phyloP scores from a whole-genome alignment of 2,113 vertebrate genomes.

The Mobula hypostoma region DNA sequence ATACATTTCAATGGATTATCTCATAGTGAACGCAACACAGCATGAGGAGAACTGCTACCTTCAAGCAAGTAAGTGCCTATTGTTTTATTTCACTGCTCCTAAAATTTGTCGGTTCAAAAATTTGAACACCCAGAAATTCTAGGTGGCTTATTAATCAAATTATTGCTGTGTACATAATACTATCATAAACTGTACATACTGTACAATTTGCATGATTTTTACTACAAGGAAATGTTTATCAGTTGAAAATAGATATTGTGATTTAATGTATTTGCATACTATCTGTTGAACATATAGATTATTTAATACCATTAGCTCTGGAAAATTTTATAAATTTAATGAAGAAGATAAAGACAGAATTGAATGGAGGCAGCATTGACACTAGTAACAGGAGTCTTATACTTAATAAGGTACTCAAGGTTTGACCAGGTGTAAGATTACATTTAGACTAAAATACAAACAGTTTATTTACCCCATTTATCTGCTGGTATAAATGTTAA shows the following conservation, averaged over 20 bases:
- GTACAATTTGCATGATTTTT: background rate
- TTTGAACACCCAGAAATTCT: background rate
- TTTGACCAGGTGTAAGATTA: background rate
- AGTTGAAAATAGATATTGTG: too few relatives aligned
- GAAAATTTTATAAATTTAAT: background rate
- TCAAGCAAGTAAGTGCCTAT: slow-evolving; percentile 16
- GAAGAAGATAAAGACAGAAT: too few relatives aligned
- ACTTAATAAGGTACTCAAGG: background rate
- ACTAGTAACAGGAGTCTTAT: background rate
- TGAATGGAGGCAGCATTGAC: background rate
- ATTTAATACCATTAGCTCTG: too few relatives aligned
- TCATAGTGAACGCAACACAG: slow-evolving; percentile 28
- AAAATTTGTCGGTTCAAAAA: background rate
- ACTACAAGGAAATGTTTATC: background rate
- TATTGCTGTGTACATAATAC: background rate
- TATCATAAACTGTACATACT: background rate
- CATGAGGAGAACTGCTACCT: slow-evolving; percentile 35
- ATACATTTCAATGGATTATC: slow-evolving; percentile 6
- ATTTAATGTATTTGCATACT: too few relatives aligned
- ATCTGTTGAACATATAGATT: too few relatives aligned
- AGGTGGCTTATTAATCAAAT: background rate
- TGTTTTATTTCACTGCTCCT: background rate
- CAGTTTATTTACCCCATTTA: background rate
- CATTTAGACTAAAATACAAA: background rate
- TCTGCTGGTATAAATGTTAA: background rate